Evolutionary conservation across 2,888 invertebrate genomes (phyloP).

Genomic region (Drosophila kambysellisi): DNA sequence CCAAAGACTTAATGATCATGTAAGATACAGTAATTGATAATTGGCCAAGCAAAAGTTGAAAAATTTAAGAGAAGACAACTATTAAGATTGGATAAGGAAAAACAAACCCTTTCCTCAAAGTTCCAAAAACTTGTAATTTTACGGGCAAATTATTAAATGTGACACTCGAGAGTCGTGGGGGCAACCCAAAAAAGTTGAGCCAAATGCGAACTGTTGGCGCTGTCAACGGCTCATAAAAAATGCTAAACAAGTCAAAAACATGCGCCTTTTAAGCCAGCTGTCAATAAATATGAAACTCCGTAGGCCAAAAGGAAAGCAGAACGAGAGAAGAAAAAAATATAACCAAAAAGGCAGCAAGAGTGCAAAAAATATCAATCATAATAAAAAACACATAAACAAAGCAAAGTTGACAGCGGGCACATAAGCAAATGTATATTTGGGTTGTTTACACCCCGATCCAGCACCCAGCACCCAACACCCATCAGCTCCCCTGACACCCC

Average conservation of each 20-base stretch:
- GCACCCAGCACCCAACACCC: neutral
- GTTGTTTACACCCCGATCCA: constrained; percentile 33
- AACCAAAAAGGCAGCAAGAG: constrained; percentile 18
- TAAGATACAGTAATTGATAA: constrained; percentile 28
- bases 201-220: constrained; percentile 40
- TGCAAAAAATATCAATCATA: constrained; percentile 70
- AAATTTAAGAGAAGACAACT: constrained; percentile 5
- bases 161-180: constrained; percentile 46
- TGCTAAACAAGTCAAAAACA: constrained; percentile 70
- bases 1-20: constrained; percentile 31
- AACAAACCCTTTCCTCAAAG: constrained; percentile 12
- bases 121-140: constrained; percentile 46
- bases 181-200: constrained; percentile 18
- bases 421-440: constrained; percentile 67
- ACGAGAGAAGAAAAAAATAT: neutral
- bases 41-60: neutral
- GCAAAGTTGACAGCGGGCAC: constrained; percentile 61
- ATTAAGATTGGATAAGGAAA: neutral
- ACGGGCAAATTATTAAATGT: constrained; percentile 63
- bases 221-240: constrained; percentile 67
- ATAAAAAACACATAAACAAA: constrained; percentile 73
- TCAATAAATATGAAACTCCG: constrained; percentile 68
- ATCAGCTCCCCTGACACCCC: too few species aligned
- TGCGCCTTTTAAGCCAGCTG: constrained; percentile 65
- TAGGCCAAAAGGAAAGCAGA: constrained; percentile 26